Evolutionary conservation across 2,888 invertebrate species (phyloP).

Genomic region (Acronicta aceris): DNA sequence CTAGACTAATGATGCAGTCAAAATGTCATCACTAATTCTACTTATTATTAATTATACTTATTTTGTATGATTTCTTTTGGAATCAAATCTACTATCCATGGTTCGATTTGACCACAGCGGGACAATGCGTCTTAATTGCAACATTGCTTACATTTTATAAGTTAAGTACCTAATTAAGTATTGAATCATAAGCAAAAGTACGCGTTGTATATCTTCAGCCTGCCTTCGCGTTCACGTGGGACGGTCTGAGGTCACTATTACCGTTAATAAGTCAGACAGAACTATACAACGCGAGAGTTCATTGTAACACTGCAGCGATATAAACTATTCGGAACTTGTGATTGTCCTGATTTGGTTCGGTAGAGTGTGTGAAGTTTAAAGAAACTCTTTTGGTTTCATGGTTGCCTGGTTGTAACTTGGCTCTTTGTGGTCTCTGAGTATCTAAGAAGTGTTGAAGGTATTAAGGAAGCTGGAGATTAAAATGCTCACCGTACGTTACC

Average conservation of each 20-base stretch:
- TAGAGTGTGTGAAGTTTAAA: conserved; percentile 13
- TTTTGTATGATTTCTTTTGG: too few species aligned
- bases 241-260: conserved; percentile 58
- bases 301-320: conserved; percentile 35
- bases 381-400: not conserved
- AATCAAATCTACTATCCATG: too few species aligned
- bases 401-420: not conserved
- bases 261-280: conserved; percentile 56
- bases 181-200: conserved; percentile 28
- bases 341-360: conserved; percentile 29
- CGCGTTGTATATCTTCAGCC: conserved; percentile 23
- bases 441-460: too few species aligned
- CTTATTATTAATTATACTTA: too few species aligned
- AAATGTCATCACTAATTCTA: too few species aligned
- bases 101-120: too few species aligned
- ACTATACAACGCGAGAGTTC: conserved; percentile 29
- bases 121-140: too few species aligned
- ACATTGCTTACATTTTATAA: too few species aligned
- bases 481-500: too few species aligned
- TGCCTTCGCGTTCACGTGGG: conserved; percentile 53
- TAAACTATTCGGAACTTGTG: conserved; percentile 34
- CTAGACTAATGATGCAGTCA: too few species aligned
- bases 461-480: too few species aligned
- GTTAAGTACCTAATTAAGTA: not conserved
- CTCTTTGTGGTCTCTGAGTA: not conserved